Base-by-base conservation (phyloP, 1,140 invertebrate genomes). In the Euwallacea similis region DNA sequence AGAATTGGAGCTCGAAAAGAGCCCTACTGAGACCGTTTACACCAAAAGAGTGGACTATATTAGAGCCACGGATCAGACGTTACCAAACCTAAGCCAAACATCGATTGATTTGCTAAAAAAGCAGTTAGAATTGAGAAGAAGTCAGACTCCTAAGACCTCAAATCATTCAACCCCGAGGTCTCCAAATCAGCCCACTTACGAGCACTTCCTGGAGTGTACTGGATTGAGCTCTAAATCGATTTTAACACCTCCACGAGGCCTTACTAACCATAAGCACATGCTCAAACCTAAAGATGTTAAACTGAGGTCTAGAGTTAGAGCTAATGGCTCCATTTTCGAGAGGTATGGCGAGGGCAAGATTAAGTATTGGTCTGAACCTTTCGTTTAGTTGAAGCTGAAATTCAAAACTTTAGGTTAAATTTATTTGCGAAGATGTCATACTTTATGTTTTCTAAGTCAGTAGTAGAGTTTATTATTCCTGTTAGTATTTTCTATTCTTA, bases 171-270 rank as follows among this genome's bases (percentile, higher is more conserved):
- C 44, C 8, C 67, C 47, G 13, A 64, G 61, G 44, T 50, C 42
- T 42, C 21, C 15, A 15, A 77, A 74, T 59, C 73, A 76, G 74
- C 78, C 76, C 59, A 84, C 87, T 42, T 90, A 89, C 71, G 91
- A 92, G 80, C 88, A 89, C 77, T 93, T 93, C 75, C 81, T 93
- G 15, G 91, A 93, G 78, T 88, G 88, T 21, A 92, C 91, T 67
- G 91, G 91, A 59, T 85, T 93, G 50, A 92, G 90, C 82, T 91
- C 90, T 71, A 93, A 93, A 80, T 91, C 90, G 7, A 91, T 93
- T 74, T 84, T 92, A 70, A 90, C 89, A 3, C 90, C 90, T 0
- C 88, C 86, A 55, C 85, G 89, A 72, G 83, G 90, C 46, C 85
- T 89, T 68, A 90, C 88, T 75, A 92, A 91, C 80, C 91, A 92